These are phyloP conservation scores for Hemitrygon akajei DNA, from an alignment of 2,797 vertebrate genomes.

Conservation along the genomic window DNA sequence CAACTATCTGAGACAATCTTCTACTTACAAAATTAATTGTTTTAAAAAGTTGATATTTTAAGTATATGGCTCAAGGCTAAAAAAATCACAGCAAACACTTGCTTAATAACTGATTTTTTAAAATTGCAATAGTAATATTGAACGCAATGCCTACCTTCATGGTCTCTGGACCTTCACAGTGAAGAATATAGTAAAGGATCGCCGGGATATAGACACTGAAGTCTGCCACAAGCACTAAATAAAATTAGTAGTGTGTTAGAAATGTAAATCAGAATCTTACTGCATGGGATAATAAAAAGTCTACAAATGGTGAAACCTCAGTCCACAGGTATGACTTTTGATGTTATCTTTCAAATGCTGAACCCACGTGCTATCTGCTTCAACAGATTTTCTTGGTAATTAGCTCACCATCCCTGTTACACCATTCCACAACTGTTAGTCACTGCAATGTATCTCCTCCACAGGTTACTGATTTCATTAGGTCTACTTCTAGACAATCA, in stretches of 20 bases:
- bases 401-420: no score
- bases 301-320: neutral
- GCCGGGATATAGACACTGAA: slow-evolving; percentile 85
- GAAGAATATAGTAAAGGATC: slow-evolving; percentile 76
- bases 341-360: neutral
- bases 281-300: neutral
- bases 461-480: neutral
- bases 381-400: no score
- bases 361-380: neutral
- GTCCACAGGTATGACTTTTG: neutral
- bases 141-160: slow-evolving; percentile 68
- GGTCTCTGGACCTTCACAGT: slow-evolving; percentile 71
- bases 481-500: neutral
- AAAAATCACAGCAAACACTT: neutral
- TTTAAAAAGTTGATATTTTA: neutral
- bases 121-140: neutral
- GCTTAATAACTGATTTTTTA: neutral
- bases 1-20: neutral
- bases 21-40: neutral
- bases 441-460: neutral
- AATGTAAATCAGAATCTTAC: neutral
- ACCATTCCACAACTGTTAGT: neutral
- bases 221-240: slow-evolving; percentile 83
- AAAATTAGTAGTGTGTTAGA: slow-evolving; percentile 4
- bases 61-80: neutral